Percentiles rank a stretch among this genome's conserved stretches.
Evolutionary conservation across 2,888 invertebrate species (phyloP).

Genomic region (Teleiodes luculella): DNA sequence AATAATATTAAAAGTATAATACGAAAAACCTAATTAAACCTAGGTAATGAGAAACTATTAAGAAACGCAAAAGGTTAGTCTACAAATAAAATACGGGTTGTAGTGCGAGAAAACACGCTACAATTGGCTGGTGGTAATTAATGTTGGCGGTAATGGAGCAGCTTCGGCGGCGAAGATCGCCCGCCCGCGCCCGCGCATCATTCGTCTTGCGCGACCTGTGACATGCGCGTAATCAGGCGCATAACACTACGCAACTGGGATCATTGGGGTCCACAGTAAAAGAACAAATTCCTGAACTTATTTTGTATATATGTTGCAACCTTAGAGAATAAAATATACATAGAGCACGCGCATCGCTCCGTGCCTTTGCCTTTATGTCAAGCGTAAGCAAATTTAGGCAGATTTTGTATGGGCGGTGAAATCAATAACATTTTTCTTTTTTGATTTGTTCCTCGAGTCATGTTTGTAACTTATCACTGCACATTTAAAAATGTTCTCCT

Average conservation of each 20-base stretch:
- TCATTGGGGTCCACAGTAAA: background rate
- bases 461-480: too few relatives aligned
- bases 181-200: conserved; percentile 66
- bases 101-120: conserved; percentile 51
- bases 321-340: too few relatives aligned
- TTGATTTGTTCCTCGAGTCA: too few relatives aligned
- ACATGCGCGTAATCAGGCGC: conserved; percentile 35
- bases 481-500: too few relatives aligned
- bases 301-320: too few relatives aligned
- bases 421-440: too few relatives aligned
- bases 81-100: conserved; percentile 42
- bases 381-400: too few relatives aligned
- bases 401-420: too few relatives aligned
- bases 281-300: background rate
- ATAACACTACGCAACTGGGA: conserved; percentile 26
- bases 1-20: background rate
- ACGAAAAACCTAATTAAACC: background rate
- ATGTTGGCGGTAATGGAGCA: conserved; percentile 67
- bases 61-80: conserved; percentile 21
- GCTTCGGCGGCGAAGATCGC: conserved; percentile 42
- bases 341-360: too few relatives aligned
- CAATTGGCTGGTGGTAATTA: conserved; percentile 62
- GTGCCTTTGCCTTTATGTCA: too few relatives aligned
- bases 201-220: conserved; percentile 67
- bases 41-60: conserved; percentile 8